Conservation (phyloP, 2,113 vertebrate species). For the Hirundichthys speculiger region DNA sequence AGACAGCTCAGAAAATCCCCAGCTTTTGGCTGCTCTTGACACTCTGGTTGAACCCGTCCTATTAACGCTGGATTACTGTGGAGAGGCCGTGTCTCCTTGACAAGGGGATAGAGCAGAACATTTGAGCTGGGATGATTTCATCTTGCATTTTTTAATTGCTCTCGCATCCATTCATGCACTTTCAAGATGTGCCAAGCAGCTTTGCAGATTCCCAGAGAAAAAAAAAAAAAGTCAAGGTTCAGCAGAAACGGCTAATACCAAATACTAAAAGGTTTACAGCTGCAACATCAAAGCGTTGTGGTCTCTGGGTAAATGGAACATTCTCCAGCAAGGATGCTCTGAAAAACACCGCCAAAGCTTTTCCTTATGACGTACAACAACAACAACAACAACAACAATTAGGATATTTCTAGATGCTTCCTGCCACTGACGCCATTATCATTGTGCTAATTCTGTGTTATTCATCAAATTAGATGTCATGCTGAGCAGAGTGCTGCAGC, state of each 20-base stretch:
- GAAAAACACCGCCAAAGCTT: conserved; percentile 30
- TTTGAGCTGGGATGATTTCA: conserved; percentile 83
- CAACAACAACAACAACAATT: no score
- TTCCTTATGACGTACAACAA: no score
- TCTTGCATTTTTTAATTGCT: conserved; percentile 86
- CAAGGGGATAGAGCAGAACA: conserved; percentile 84
- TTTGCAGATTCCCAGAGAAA: conserved; percentile 49
- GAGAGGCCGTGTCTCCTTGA: conserved; percentile 81
- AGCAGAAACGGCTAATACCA: conserved; percentile 58
- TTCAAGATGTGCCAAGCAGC: conserved; percentile 63
- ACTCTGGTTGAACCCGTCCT: conserved; percentile 90
- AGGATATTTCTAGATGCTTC: no score
- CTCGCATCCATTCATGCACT: conserved; percentile 71
- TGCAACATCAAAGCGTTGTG: conserved; percentile 62
- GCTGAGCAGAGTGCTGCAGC: no score
- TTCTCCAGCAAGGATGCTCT: conserved; percentile 21
- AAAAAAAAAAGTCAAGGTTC: conserved; percentile 47
- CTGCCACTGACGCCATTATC: no score
- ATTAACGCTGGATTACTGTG: conserved; percentile 88
- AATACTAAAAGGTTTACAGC: conserved; percentile 42
- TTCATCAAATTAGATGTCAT: no score
- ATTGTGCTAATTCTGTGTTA: no score
- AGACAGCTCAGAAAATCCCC: conserved; percentile 87
- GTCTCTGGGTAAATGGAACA: conserved; percentile 43
- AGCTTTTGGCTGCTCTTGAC: conserved; percentile 90